Percentiles rank a stretch among this genome's conserved stretches.
phyloP scores from a whole-genome alignment of 2,113 vertebrate species.

The Bettongia penicillata region DNA sequence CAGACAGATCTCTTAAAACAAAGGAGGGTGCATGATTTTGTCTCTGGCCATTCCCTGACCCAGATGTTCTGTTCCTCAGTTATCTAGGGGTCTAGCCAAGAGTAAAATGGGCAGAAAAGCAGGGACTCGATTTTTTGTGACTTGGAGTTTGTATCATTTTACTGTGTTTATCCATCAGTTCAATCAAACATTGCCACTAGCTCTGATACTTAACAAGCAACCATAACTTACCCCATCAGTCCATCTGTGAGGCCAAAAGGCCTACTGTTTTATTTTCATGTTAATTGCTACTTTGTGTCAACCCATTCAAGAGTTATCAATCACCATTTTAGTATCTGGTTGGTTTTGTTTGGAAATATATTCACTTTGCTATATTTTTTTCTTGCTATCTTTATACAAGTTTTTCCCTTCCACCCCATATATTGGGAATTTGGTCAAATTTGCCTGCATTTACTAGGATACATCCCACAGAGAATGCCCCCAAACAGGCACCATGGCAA shows the following conservation, averaged over 20 bases:
- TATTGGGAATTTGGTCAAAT: neutral
- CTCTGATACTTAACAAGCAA: neutral
- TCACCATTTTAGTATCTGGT: neutral
- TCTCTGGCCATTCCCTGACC: slow-evolving; percentile 29
- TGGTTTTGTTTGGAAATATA: neutral
- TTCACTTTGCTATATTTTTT: neutral
- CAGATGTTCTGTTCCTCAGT: slow-evolving; percentile 20
- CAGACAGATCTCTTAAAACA: neutral
- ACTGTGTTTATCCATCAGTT: slow-evolving; percentile 19
- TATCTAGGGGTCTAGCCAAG: neutral
- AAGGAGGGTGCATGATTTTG: slow-evolving; percentile 45
- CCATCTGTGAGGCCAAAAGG: neutral
- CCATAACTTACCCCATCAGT: slow-evolving; percentile 43
- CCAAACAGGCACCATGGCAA: neutral
- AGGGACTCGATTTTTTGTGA: neutral
- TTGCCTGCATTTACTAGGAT: neutral
- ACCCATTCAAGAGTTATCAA: neutral
- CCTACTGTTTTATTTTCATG: neutral
- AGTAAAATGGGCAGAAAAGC: slow-evolving; percentile 21
- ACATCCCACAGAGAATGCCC: neutral
- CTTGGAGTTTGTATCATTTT: neutral
- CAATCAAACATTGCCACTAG: slow-evolving; percentile 28
- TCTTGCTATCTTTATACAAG: neutral
- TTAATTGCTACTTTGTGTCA: neutral
- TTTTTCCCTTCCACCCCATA: neutral